Percentiles rank a stretch among this genome's conserved stretches.
Evolutionary conservation across 2,113 vertebrate species (phyloP).

Genomic region (Pampusana beccarii): DNA sequence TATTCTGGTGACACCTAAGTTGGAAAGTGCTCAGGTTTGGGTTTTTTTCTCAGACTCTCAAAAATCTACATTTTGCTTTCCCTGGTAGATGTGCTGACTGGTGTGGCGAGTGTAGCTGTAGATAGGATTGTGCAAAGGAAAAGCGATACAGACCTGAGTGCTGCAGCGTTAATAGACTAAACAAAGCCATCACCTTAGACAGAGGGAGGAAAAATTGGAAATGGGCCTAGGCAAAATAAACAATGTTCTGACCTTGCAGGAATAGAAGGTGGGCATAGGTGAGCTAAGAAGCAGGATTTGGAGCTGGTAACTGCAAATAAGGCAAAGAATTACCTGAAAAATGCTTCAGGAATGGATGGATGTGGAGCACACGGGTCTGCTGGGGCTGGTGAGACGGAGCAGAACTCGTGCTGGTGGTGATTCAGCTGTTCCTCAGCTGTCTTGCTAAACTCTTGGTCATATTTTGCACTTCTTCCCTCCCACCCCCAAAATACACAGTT

Average conservation of each 20-base stretch:
- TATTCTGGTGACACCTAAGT: neutral
- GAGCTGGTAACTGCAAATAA: neutral
- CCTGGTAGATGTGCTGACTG: neutral
- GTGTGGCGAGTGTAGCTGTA: accelerated
- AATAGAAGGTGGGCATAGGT: neutral
- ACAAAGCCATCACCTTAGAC: neutral
- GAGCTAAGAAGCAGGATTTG: neutral
- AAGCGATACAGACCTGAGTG: neutral
- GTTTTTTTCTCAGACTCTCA: too few relatives aligned
- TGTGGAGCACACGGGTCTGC: neutral
- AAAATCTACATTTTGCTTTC: neutral
- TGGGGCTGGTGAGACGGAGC: neutral
- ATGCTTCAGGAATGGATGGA: neutral
- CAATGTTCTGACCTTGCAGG: neutral
- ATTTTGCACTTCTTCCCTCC: constrained; percentile 27
- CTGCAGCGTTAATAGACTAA: neutral
- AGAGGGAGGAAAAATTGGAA: neutral
- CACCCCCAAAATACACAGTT: constrained; percentile 10
- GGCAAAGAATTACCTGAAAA: neutral
- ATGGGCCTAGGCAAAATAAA: neutral
- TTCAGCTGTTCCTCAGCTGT: constrained; percentile 65
- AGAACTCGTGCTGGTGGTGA: neutral
- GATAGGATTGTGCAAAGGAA: neutral
- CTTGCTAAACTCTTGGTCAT: neutral
- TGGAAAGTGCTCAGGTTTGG: neutral